Evolutionary conservation across 2,888 invertebrate genomes (phyloP), one percentile per base, ranked within the genome.

Genomic region (Gari tellinella): DNA sequence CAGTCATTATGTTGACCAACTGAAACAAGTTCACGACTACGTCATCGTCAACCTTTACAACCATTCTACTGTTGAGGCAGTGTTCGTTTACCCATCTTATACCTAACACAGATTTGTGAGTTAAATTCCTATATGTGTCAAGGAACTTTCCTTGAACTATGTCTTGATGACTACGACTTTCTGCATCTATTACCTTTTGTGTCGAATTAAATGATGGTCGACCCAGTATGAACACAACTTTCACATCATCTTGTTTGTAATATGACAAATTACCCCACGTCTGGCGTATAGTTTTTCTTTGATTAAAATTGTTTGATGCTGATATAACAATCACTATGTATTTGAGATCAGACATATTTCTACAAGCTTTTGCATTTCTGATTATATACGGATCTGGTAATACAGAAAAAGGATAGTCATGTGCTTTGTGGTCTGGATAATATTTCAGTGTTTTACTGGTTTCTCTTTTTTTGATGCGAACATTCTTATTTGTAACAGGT

Each of bases 1-100:
- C 76, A 37, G 82, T 60, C 7, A 83, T 64, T 10, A 31, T 31
- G 37, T 81, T 72, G 37, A 86, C 52, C 15, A 88, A 51, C 38
- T 80, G 72, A 45, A 88, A 88, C 5, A 87, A 79, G 72, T 89
- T 86, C 2, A 89, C 58, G 65, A 87, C 88, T 45, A 87, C 81
- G 57, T 89, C 88, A 49, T 89, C 89, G 43, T 89, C 88, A 0
- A 82, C 82, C 62, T 89, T 89, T 0, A 88, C 64, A 7, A 87
- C 61, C 53, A 82, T 76, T 57, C 83, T 73, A 14, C 85, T 83
- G 23, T 86, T 72, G 10, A 40, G 56, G 58, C 88, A 89, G 62
- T 82, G 75, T 58, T 85, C 81, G 14, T 81, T 75, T 10, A 86
- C 67, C 89, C 89, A 88, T 8, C 85, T 61, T 38, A 83, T 79